Conservation (phyloP, 2,113 vertebrate species). For the Gambusia affinis region DNA sequence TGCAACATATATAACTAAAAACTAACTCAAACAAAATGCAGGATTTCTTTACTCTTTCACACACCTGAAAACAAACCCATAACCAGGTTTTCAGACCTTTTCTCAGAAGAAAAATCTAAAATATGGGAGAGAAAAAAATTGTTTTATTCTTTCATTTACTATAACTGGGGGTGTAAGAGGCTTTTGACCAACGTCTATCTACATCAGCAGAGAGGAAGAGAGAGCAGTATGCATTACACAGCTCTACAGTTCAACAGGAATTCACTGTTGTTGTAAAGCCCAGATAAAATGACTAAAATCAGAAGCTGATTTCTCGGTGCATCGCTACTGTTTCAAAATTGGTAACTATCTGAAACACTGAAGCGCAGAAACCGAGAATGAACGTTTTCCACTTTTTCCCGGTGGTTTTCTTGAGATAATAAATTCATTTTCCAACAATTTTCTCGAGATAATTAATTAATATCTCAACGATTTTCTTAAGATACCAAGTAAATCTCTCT, state of each 20-base stretch:
- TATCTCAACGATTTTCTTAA: too few relatives aligned
- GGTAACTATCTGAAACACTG: constrained; percentile 39
- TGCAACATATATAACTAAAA: background rate
- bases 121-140: background rate
- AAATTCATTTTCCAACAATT: too few relatives aligned
- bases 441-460: too few relatives aligned
- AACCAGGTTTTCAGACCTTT: too few relatives aligned
- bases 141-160: background rate
- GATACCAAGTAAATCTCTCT: too few relatives aligned
- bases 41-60: too few relatives aligned
- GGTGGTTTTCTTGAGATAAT: too few relatives aligned
- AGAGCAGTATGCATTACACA: too few relatives aligned
- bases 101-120: background rate
- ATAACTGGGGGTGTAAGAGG: background rate
- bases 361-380: constrained; percentile 21
- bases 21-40: background rate
- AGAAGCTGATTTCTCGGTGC: background rate
- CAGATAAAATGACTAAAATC: background rate
- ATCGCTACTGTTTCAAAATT: constrained; percentile 3
- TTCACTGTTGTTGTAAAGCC: too few relatives aligned
- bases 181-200: background rate
- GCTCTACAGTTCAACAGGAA: too few relatives aligned
- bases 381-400: too few relatives aligned
- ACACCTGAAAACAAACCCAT: background rate
- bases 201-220: background rate